These are phyloP conservation scores for Lasiurus borealis DNA, from an alignment of 2,113 vertebrate genomes.

Conservation along the genomic window DNA sequence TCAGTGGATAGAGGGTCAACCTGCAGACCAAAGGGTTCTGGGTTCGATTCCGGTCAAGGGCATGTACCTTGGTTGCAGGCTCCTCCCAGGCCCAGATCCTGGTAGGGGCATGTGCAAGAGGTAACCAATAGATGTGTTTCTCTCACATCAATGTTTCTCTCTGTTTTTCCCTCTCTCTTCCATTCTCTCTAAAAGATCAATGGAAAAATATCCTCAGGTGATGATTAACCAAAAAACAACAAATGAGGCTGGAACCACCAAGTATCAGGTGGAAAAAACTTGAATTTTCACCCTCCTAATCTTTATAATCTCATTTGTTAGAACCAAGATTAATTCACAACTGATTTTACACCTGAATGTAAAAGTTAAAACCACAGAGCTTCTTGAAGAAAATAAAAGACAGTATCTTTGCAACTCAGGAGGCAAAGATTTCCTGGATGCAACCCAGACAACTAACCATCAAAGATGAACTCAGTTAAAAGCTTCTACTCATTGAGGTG, in stretches of 20 bases:
- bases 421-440: background rate
- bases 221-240: background rate
- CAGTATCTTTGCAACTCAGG: background rate
- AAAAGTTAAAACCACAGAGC: slow-evolving; percentile 4
- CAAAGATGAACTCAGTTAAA: background rate
- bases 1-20: too few relatives aligned
- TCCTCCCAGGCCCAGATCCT: too few relatives aligned
- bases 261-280: background rate
- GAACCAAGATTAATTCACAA: background rate
- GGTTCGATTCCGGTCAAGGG: too few relatives aligned
- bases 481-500: background rate
- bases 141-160: too few relatives aligned
- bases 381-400: background rate
- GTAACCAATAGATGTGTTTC: too few relatives aligned
- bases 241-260: background rate
- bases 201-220: too few relatives aligned
- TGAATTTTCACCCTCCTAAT: background rate
- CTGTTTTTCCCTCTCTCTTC: too few relatives aligned
- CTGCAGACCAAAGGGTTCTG: too few relatives aligned
- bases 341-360: background rate
- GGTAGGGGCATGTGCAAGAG: too few relatives aligned
- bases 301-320: background rate
- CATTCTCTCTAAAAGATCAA: too few relatives aligned
- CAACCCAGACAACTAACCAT: background rate
- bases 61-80: too few relatives aligned